phyloP scores from a whole-genome alignment of 2,888 invertebrate genomes.

The Philereme vetulata region DNA sequence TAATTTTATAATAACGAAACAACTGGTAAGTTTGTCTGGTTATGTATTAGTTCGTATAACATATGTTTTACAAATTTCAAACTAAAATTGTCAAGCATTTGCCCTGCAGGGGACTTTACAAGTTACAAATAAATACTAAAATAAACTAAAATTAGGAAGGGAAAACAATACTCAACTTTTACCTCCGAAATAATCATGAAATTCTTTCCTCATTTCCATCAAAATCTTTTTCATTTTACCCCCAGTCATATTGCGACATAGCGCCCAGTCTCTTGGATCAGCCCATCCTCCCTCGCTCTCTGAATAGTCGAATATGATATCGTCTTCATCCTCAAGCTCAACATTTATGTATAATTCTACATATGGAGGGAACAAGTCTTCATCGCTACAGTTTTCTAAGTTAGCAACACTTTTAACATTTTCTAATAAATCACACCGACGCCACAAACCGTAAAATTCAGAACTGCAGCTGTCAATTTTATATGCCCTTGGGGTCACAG shows the following conservation, averaged over 20 bases:
- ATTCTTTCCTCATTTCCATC: slow-evolving; percentile 50
- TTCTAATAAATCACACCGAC: slow-evolving; percentile 9
- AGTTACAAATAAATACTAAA: too few species aligned
- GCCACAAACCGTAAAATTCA: not conserved
- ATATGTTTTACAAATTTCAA: too few species aligned
- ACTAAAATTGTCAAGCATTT: too few species aligned
- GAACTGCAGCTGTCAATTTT: slow-evolving; percentile 33
- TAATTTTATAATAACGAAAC: too few species aligned
- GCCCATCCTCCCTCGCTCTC: slow-evolving; percentile 58
- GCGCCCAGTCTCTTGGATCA: slow-evolving; percentile 54
- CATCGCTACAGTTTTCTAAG: slow-evolving; percentile 38
- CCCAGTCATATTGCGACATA: slow-evolving; percentile 56
- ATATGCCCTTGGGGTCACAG: slow-evolving; percentile 51
- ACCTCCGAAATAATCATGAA: slow-evolving; percentile 33
- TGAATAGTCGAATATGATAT: slow-evolving; percentile 48
- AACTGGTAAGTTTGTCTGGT: too few species aligned
- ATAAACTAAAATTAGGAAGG: not conserved
- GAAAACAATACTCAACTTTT: slow-evolving; percentile 1
- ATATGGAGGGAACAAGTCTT: slow-evolving; percentile 48
- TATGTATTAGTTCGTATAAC: too few species aligned
- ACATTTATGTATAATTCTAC: slow-evolving; percentile 53
- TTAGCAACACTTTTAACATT: slow-evolving; percentile 29
- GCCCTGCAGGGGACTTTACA: too few species aligned
- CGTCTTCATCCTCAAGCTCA: slow-evolving; percentile 51
- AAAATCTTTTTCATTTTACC: slow-evolving; percentile 54